These are phyloP conservation scores for Pelochelys cantorii DNA, from an alignment of 2,797 vertebrate genomes.

Conservation along the genomic window DNA sequence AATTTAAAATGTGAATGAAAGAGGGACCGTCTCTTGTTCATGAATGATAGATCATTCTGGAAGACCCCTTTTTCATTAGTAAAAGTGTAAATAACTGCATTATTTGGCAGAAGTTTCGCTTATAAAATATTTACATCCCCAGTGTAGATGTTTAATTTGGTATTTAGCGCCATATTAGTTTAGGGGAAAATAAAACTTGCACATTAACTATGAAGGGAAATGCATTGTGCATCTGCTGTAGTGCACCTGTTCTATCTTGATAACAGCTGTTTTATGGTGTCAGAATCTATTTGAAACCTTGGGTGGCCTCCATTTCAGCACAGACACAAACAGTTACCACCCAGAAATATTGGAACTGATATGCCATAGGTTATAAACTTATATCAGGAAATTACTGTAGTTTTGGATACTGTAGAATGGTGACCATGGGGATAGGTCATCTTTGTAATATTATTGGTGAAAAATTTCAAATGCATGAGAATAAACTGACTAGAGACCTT, in stretches of 20 bases:
- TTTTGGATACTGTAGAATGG: background rate
- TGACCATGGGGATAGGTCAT: background rate
- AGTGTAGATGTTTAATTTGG: conserved; percentile 45
- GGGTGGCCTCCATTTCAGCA: rapidly evolving
- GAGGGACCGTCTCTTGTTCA: background rate
- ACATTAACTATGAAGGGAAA: background rate
- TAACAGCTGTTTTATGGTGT: background rate
- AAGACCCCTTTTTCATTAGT: rapidly evolving
- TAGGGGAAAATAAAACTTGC: background rate
- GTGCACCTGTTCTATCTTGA: background rate
- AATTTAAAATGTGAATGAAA: background rate
- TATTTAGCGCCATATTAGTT: background rate
- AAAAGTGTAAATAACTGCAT: background rate
- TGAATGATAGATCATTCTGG: background rate
- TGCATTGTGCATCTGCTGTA: background rate
- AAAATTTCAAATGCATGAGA: background rate
- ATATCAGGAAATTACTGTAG: background rate
- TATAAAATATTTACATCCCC: conserved; percentile 50
- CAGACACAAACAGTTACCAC: rapidly evolving
- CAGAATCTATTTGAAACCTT: rapidly evolving
- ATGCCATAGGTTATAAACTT: background rate
- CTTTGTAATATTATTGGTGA: rapidly evolving
- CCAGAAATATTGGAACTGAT: rapidly evolving
- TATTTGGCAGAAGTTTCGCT: background rate
- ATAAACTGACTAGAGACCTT: background rate